Conservation (phyloP, 2,113 vertebrate genomes). For the Lampris megalopsis region DNA sequence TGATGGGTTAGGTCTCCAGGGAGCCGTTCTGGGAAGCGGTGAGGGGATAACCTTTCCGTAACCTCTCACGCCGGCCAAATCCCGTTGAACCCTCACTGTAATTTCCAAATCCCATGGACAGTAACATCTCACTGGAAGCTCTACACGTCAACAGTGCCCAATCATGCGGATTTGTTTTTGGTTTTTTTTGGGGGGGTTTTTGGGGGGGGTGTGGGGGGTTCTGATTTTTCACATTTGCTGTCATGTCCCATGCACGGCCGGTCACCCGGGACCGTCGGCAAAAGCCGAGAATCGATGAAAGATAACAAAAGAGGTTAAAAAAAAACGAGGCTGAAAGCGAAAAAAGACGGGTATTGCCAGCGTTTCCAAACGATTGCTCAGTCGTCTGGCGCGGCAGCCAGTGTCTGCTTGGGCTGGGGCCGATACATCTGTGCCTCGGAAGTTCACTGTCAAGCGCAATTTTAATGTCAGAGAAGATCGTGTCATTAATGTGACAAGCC, state of each 20-base stretch:
- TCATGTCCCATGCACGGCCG: constrained; percentile 19
- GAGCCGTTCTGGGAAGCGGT: constrained; percentile 49
- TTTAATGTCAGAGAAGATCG: constrained; percentile 53
- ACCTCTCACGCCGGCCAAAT: constrained; percentile 45
- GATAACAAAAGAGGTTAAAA: constrained; percentile 63
- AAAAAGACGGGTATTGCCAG: constrained; percentile 62
- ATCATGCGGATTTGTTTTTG: constrained; percentile 12
- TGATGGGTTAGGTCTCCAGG: constrained; percentile 43
- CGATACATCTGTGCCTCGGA: constrained; percentile 70
- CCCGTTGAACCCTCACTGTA: constrained; percentile 40
- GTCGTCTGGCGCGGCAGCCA: constrained; percentile 57
- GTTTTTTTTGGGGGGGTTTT: too few species aligned
- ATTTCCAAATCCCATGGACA: constrained; percentile 64
- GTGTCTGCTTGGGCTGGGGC: constrained; percentile 59
- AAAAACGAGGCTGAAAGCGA: constrained; percentile 55
- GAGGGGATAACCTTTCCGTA: constrained; percentile 59
- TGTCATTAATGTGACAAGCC: constrained; percentile 69
- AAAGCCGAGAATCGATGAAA: constrained; percentile 13
- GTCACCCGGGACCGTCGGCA: constrained; percentile 12
- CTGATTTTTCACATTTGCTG: constrained; percentile 16
- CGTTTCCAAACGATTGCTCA: constrained; percentile 70
- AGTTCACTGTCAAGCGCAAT: constrained; percentile 71
- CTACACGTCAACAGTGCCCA: constrained; percentile 36
- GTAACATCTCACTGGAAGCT: constrained; percentile 54
- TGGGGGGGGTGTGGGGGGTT: too few species aligned